These are phyloP conservation scores for Tipula unca DNA, from an alignment of 2,888 invertebrate species.

Conservation along the genomic window DNA sequence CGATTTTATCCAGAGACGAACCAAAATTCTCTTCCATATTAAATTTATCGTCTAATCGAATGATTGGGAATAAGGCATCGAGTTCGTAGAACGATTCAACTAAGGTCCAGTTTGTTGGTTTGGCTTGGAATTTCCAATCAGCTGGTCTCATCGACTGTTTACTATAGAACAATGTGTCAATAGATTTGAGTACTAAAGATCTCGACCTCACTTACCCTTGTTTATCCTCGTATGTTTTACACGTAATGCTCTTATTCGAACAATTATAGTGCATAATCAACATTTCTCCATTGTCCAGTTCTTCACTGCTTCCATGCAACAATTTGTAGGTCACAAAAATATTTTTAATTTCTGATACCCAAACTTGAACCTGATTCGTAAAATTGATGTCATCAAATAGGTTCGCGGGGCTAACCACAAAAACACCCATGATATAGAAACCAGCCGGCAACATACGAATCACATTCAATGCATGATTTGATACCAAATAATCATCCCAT, in stretches of 20 bases:
- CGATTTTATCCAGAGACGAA: slow-evolving; percentile 47
- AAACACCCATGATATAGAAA: slow-evolving; percentile 74
- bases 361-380: slow-evolving; percentile 32
- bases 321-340: slow-evolving; percentile 38
- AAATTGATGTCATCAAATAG: slow-evolving; percentile 44
- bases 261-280: slow-evolving; percentile 54
- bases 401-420: slow-evolving; percentile 60
- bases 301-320: slow-evolving; percentile 50
- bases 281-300: slow-evolving; percentile 45
- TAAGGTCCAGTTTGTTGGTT: slow-evolving; percentile 64
- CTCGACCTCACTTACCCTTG: neutral
- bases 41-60: slow-evolving; percentile 44
- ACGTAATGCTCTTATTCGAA: slow-evolving; percentile 32
- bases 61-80: slow-evolving; percentile 64
- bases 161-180: neutral
- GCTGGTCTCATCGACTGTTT: slow-evolving; percentile 47
- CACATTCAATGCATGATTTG: slow-evolving; percentile 77
- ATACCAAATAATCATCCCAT: slow-evolving; percentile 60
- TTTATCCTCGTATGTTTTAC: neutral
- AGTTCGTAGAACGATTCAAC: slow-evolving; percentile 68
- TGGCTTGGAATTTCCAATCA: slow-evolving; percentile 68
- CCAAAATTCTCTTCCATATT: slow-evolving; percentile 36
- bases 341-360: slow-evolving; percentile 31
- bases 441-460: slow-evolving; percentile 88
- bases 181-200: neutral